phyloP scores from a whole-genome alignment of 2,888 invertebrate genomes.

The Hipparchia sbordonii region DNA sequence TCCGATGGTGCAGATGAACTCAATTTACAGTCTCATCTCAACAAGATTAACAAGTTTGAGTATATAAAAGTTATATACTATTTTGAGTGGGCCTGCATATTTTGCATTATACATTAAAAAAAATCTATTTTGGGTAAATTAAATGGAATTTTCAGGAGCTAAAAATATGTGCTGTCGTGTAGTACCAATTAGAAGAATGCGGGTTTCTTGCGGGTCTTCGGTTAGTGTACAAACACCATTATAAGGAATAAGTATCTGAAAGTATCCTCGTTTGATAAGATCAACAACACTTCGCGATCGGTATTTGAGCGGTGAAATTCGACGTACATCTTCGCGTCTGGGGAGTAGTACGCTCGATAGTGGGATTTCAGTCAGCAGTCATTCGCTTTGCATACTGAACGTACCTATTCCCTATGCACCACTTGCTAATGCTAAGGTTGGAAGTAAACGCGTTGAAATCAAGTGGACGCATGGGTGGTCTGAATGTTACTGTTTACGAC shows the following conservation, averaged over 20 bases:
- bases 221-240: constrained; percentile 61
- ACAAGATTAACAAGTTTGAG: too few relatives aligned
- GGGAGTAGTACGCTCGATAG: constrained; percentile 39
- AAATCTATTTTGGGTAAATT: too few relatives aligned
- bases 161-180: too few relatives aligned
- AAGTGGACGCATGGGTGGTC: background rate
- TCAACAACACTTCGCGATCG: constrained; percentile 46
- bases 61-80: too few relatives aligned
- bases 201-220: constrained; percentile 61
- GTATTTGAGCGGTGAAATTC: constrained; percentile 38
- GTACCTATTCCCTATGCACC: constrained; percentile 25
- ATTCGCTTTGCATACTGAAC: constrained; percentile 40
- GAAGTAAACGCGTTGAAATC: constrained; percentile 23
- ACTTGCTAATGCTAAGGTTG: constrained; percentile 34
- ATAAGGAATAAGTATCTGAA: constrained; percentile 67
- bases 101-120: too few relatives aligned
- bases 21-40: too few relatives aligned
- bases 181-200: background rate
- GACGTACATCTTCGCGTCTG: constrained; percentile 40
- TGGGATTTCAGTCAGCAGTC: constrained; percentile 42
- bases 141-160: too few relatives aligned
- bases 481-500: background rate
- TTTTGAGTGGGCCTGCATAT: too few relatives aligned
- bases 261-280: constrained; percentile 61
- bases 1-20: too few relatives aligned